Percentiles rank a stretch among this genome's conserved stretches.
phyloP scores from a whole-genome alignment of 2,113 vertebrate genomes.

The Sinocyclocheilus rhinocerous region DNA sequence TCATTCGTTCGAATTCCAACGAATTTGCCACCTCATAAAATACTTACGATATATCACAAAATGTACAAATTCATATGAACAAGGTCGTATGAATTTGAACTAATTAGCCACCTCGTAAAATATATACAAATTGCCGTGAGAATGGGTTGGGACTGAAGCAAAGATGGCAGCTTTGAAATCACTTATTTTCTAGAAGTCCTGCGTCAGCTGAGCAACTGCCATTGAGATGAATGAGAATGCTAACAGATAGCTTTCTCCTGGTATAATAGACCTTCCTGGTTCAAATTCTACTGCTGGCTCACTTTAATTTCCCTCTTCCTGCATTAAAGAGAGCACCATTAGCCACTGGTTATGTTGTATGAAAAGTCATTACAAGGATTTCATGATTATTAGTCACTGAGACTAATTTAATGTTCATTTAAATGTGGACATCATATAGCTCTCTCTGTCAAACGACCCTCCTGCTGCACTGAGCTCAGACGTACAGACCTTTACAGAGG shows the following conservation, averaged over 20 bases:
- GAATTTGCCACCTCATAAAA: too few species aligned
- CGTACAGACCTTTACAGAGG: slow-evolving; percentile 9
- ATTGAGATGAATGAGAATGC: background rate
- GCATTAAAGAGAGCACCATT: background rate
- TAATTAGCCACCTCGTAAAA: too few species aligned
- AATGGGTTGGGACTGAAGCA: background rate
- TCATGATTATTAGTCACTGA: slow-evolving; percentile 24
- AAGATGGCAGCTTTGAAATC: background rate
- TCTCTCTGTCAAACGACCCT: background rate
- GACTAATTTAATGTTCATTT: slow-evolving; percentile 37
- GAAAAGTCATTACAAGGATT: background rate
- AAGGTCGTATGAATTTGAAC: too few species aligned
- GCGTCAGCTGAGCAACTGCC: background rate
- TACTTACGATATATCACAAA: too few species aligned
- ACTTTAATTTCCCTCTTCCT: background rate
- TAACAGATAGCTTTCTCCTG: background rate
- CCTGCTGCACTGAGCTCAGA: background rate
- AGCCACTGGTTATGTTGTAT: background rate
- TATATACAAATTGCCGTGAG: too few species aligned
- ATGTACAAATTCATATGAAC: too few species aligned
- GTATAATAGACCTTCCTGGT: background rate
- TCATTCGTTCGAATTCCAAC: too few species aligned
- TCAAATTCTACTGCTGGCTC: background rate
- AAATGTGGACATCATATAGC: slow-evolving; percentile 16
- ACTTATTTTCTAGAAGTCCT: background rate